These are phyloP conservation scores for Gonatopus flavifemur DNA, from an alignment of 1,140 invertebrate species.

Conservation along the genomic window DNA sequence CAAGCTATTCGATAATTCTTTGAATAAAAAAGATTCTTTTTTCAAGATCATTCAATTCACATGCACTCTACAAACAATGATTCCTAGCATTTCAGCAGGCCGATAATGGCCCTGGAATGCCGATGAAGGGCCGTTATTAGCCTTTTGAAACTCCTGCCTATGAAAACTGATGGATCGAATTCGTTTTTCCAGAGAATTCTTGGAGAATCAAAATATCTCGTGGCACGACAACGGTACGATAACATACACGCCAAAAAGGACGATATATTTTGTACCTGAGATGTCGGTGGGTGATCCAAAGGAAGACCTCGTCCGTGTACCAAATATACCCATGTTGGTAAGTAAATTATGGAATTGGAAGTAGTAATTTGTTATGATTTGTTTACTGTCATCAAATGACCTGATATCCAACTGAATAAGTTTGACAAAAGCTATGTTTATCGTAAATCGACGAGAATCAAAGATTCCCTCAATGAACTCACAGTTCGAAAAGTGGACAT, in stretches of 20 bases:
- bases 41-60: too few relatives aligned
- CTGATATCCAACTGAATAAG: too few relatives aligned
- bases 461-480: too few relatives aligned
- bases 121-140: background rate
- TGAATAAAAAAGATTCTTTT: too few relatives aligned
- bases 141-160: constrained; percentile 7
- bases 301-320: constrained; percentile 66
- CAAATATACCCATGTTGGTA: constrained; percentile 82
- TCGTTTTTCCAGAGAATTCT: constrained; percentile 63
- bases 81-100: too few relatives aligned
- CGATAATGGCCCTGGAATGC: too few relatives aligned
- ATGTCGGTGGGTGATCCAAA: constrained; percentile 70
- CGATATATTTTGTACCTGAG: constrained; percentile 67
- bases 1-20: too few relatives aligned
- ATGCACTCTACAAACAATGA: background rate
- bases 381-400: too few relatives aligned
- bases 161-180: constrained; percentile 5
- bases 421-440: too few relatives aligned
- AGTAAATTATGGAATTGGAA: constrained; percentile 28
- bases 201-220: constrained; percentile 68
- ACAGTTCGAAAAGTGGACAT: too few relatives aligned
- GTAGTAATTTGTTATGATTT: background rate
- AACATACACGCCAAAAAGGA: constrained; percentile 70
- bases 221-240: constrained; percentile 77
- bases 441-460: too few relatives aligned